These are phyloP conservation scores for Plecotus auritus DNA, from an alignment of 2,113 vertebrate species.

Conservation along the genomic window DNA sequence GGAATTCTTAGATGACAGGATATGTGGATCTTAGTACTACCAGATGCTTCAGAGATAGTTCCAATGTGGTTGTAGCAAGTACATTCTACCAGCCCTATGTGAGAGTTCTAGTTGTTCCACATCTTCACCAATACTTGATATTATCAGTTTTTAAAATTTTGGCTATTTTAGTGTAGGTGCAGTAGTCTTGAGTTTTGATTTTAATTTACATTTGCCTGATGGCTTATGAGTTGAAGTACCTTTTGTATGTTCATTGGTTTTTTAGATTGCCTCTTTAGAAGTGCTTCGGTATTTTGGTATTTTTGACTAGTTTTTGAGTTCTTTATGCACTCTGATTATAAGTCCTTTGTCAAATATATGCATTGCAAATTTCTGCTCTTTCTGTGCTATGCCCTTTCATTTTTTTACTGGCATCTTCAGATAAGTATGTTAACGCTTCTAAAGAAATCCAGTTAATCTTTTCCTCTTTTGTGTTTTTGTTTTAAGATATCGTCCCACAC, in stretches of 20 bases:
- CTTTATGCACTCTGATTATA: not conserved
- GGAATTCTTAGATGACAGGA: not conserved
- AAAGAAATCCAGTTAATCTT: not conserved
- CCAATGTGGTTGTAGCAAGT: not conserved
- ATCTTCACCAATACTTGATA: not conserved
- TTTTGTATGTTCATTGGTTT: not conserved
- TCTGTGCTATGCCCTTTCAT: not conserved
- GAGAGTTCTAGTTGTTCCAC: not conserved
- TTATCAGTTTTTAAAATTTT: not conserved
- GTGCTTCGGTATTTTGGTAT: not conserved
- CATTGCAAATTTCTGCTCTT: not conserved
- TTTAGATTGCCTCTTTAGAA: not conserved
- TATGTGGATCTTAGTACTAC: not conserved
- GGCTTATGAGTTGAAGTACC: slow-evolving; percentile 6
- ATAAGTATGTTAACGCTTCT: not conserved
- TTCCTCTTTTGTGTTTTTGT: not conserved
- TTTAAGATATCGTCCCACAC: not conserved
- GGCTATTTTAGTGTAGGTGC: not conserved
- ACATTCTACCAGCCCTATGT: not conserved
- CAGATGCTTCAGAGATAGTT: not conserved
- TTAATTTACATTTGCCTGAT: not conserved
- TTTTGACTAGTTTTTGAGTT: not conserved
- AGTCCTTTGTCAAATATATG: not conserved
- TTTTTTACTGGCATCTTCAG: not conserved
- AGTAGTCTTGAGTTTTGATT: not conserved